phyloP scores from a whole-genome alignment of 2,888 invertebrate species.

The Tipula confusa region DNA sequence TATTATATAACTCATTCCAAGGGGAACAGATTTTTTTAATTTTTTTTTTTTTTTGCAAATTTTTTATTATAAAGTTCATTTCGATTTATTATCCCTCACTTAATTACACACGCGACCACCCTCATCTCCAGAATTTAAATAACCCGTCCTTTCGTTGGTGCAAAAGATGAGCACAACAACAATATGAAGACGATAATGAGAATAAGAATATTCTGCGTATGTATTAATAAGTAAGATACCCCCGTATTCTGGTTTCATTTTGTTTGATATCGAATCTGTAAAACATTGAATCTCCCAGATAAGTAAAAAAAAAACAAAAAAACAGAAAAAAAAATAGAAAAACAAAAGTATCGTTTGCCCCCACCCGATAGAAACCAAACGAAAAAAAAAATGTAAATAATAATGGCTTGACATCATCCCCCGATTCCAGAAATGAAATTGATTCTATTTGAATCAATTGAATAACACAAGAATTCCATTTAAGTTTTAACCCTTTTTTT shows the following conservation, averaged over 20 bases:
- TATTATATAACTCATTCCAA: not conserved
- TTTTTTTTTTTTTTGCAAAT: not conserved
- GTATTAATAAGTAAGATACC: not conserved
- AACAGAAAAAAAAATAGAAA: too few species aligned
- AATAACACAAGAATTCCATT: conserved; percentile 38
- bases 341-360: not conserved
- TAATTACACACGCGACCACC: conserved; percentile 25
- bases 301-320: not conserved
- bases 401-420: conserved; percentile 13
- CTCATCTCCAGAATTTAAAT: not conserved
- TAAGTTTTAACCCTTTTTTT: conserved; percentile 37
- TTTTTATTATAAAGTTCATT: not conserved
- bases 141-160: not conserved
- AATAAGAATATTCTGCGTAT: not conserved
- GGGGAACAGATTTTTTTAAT: too few species aligned
- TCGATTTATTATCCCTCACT: conserved; percentile 7
- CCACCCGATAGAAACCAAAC: not conserved
- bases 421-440: conserved; percentile 33
- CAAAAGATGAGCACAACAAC: conserved; percentile 6
- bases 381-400: not conserved
- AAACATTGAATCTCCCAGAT: not conserved
- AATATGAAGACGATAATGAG: not conserved
- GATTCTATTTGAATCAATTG: conserved; percentile 37
- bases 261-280: not conserved
- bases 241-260: not conserved